Evolutionary conservation across 1,140 invertebrate genomes (phyloP).

Genomic region (Drosophila littoralis): DNA sequence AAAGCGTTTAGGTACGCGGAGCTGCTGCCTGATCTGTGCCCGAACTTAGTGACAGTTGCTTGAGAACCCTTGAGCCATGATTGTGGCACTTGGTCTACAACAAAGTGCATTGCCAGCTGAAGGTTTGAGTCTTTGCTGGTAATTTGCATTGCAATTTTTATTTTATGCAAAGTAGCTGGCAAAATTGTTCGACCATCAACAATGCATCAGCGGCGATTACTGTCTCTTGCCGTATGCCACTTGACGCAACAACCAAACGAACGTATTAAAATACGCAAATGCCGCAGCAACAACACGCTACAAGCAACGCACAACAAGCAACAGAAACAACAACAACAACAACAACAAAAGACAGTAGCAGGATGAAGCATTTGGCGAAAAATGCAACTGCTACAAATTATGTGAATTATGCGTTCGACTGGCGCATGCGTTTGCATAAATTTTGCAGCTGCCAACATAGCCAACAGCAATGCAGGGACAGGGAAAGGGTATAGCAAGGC

Average conservation of each 20-base stretch:
- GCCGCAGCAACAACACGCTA: slow-evolving; percentile 4
- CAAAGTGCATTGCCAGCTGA: slow-evolving; percentile 60
- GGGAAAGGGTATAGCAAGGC: slow-evolving; percentile 14
- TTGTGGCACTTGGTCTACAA: slow-evolving; percentile 34
- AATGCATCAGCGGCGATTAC: slow-evolving; percentile 70
- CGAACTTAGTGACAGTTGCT: slow-evolving; percentile 47
- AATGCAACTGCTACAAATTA: slow-evolving; percentile 80
- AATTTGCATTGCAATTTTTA: slow-evolving; percentile 73
- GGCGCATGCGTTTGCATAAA: slow-evolving; percentile 81
- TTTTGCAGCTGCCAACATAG: slow-evolving; percentile 74
- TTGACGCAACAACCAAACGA: slow-evolving; percentile 31
- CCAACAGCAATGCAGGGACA: slow-evolving; percentile 44
- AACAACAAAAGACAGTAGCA: slow-evolving; percentile 22
- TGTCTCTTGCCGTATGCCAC: slow-evolving; percentile 43
- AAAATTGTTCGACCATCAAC: slow-evolving; percentile 80
- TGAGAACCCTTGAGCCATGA: slow-evolving; percentile 2
- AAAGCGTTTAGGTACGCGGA: slow-evolving; percentile 1
- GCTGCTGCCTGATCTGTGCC: slow-evolving; percentile 46
- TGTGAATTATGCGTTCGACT: slow-evolving; percentile 81
- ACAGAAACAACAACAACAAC: slow-evolving; percentile 47
- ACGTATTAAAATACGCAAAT: slow-evolving; percentile 42
- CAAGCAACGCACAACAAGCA: slow-evolving; percentile 2
- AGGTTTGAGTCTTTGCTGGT: slow-evolving; percentile 18
- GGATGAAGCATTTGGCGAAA: slow-evolving; percentile 70
- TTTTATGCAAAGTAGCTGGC: slow-evolving; percentile 71